Base-by-base conservation (phyloP, 2,888 invertebrate genomes). In the Cerastoderma edule region DNA sequence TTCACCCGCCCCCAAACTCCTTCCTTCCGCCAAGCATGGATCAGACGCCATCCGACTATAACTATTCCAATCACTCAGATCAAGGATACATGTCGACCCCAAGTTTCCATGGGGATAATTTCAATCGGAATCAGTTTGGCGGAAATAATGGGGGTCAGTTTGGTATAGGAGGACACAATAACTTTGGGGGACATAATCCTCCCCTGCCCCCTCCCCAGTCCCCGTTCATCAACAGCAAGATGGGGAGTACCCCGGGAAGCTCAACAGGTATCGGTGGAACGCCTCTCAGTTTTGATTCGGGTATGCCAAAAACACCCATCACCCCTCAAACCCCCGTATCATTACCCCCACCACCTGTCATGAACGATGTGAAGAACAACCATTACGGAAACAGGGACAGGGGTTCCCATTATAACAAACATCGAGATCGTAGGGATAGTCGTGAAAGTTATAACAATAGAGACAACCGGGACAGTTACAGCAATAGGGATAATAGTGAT, bases 11-110 rank as follows among this genome's bases (percentile, higher is more conserved):
- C 10, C 54, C 39, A 24, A 53, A 67, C 28, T 2, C 35, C 10
- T 66, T 72, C 53, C 28, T 72, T 10, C 81, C 75, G 28, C 50
- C 67, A 22, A 70, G 64, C 33, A 67, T 75, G 28, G 79, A 79
- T 27, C 82, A 76, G 63, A 78, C 81, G 28, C 78, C 77, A 4
- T 80, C 82, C n/a, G 85, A 85, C 8, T 83, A 73, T 46, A 74
- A 74, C 24, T 82, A 72, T 64, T 57, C 67, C 16, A 78, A 75
- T 46, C 78, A 78, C 56, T 75, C 78, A 28, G 84, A 84, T 46
- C 70, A 33, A 28, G 83, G 83, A 10, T 86, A 81, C 67, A 16
- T 79, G 19, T 74, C 75, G 53, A 76, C 75, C 6, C 81, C 85
- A 10, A 79, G 67, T 67, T 75, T 67, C 54, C 72, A 57, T 44